Evolutionary conservation across 2,797 vertebrate genomes (phyloP), one percentile per base, ranked within the genome.

Genomic region (Chrosomus eos): DNA sequence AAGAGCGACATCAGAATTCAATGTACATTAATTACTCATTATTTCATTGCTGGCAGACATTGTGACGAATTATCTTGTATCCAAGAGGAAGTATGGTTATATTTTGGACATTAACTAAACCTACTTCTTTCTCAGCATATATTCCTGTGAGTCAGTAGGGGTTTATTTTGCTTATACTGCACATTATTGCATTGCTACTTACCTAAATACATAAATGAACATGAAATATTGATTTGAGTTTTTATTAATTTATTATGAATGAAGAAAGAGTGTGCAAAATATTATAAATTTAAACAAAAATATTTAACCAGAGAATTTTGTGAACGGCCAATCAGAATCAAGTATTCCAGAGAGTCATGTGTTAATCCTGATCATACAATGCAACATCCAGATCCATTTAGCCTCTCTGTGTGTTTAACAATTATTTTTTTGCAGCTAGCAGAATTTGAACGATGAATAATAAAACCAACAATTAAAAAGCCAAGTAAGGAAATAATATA

Each of bases 1-100:
- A 3, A 36, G 38, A 72, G 80, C 13, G 2, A 73, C 28, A n/a
- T 62, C 40, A 2, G 40, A 48, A 73, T 74, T 9, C 3, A 62
- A 62, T 36, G 40, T n/a, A 62, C 55, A 62, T 73, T 73, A 73
- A 82, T 82, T 73, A 26, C 13, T 62, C 28, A 23, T 62, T 62
- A 73, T 73, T 82, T 60, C 16, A 48, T 18, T 82, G 40, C 13
- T 82, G 38, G 33, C 6, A 60, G 51, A 72, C 40, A 48, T 18
- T 19, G 13, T 45, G 7, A 82, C 33, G 21, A 21, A 72, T 62
- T 60, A 72, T 31, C 31, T 71, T 43, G 4, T 21, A 72, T 72
- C 11, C 18, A 45, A n/a, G 53, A 21, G 21, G 18, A 40, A 40
- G 48, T 40, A 55, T 8, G 64, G 31, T 38, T n/a, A n/a, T 26